Base-by-base conservation (phyloP, 2,797 vertebrate species). In the Eutrigla gurnardus region DNA sequence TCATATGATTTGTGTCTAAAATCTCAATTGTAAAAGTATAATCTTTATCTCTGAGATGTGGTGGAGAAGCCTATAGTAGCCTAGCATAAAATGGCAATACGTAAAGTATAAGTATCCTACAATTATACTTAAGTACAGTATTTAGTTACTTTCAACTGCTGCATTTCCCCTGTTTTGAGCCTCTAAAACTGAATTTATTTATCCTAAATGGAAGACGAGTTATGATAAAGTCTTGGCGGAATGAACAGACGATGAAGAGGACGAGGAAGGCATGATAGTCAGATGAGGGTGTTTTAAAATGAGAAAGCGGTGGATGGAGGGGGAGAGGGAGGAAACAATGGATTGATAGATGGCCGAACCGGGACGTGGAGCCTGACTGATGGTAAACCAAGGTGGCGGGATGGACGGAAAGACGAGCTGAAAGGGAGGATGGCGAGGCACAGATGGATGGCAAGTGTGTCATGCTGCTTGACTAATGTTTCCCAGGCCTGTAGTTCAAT, bases 401-500 rank as follows among this genome's bases (percentile, higher is more conserved):
- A 79, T 77, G 78, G 82, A 78, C 42, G 15, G 74, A 75, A 66
- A 67, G 62, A 78, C 40, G 78, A 81, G 76, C 71, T 72, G 78
- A 73, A 85, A 82, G 83, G 82, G 81, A 84, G 79, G 81, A 62
- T 5, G 64, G 57, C 54, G 83, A 88, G 78, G 83, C 73, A 64
- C 86, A 88, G 89, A 92, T 87, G 82, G 87, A 91, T 91, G 85
- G 70, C 54, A 53, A 42, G 78, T n/a, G 69, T 86, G 88, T 88
- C 88, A 78, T 39, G 63, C 63, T 73, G 70, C 75, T 78, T 88
- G 85, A 90, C 68, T 90, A 88, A 92, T 92, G 90, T 88, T 83
- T 89, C 89, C 92, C 90, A 73, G 80, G 83, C 81, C 84, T 86
- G 83, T 88, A 86, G 88, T 92, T 91, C 90, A 89, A 89, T 92